Percentiles rank a stretch among this genome's conserved stretches.
phyloP scores from a whole-genome alignment of 2,797 vertebrate genomes.

The Austrolebias charrua region DNA sequence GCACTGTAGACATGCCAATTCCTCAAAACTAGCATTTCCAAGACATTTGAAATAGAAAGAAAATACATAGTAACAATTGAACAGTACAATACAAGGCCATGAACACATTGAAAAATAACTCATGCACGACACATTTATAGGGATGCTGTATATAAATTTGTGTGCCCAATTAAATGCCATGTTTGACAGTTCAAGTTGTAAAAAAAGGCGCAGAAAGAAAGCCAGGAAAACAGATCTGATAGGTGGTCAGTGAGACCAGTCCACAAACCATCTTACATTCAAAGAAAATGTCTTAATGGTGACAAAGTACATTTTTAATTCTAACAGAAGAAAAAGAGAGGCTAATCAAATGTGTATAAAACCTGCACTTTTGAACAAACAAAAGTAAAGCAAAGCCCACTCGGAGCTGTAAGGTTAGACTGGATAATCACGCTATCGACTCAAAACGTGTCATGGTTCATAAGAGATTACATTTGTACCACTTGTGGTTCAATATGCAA shows the following conservation, averaged over 20 bases:
- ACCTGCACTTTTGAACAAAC: slow-evolving; percentile 44
- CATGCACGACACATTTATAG: slow-evolving; percentile 71
- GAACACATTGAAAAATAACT: slow-evolving; percentile 61
- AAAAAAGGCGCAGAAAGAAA: slow-evolving; percentile 22
- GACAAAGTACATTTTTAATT: slow-evolving; percentile 30
- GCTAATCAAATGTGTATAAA: slow-evolving; percentile 20
- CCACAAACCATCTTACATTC: slow-evolving; percentile 64
- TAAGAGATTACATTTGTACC: slow-evolving; percentile 38
- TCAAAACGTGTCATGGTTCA: slow-evolving; percentile 26
- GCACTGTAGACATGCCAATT: slow-evolving; percentile 67
- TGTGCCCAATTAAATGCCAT: slow-evolving; percentile 50
- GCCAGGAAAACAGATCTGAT: slow-evolving; percentile 24
- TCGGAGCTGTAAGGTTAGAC: slow-evolving; percentile 34
- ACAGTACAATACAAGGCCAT: slow-evolving; percentile 71
- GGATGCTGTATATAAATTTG: slow-evolving; percentile 63
- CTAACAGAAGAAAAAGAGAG: slow-evolving; percentile 19
- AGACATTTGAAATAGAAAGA: slow-evolving; percentile 59
- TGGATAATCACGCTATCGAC: slow-evolving; percentile 20
- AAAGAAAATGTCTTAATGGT: slow-evolving; percentile 55
- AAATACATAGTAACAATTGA: slow-evolving; percentile 64
- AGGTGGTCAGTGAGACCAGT: slow-evolving; percentile 41
- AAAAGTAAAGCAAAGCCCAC: slow-evolving; percentile 24
- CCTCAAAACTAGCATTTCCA: slow-evolving; percentile 63
- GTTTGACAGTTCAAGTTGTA: slow-evolving; percentile 66
- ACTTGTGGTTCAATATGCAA: slow-evolving; percentile 42